phyloP scores from a whole-genome alignment of 2,113 vertebrate species.

The Callipepla californica region DNA sequence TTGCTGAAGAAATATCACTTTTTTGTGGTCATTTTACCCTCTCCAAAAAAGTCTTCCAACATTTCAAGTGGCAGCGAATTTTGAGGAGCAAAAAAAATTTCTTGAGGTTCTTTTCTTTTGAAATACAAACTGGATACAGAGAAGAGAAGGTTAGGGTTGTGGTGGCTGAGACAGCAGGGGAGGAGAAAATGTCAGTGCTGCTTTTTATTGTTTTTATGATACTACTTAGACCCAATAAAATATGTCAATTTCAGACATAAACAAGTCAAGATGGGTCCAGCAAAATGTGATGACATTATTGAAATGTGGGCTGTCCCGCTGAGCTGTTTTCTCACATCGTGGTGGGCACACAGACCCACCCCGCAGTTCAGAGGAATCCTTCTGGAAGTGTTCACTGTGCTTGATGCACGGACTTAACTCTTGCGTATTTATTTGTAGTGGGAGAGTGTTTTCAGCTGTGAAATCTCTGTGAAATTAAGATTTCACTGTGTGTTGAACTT shows the following conservation, averaged over 20 bases:
- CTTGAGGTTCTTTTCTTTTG: slow-evolving; percentile 15
- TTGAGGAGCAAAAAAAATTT: neutral
- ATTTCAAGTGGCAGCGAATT: slow-evolving; percentile 20
- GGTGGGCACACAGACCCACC: neutral
- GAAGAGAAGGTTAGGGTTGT: slow-evolving; percentile 56
- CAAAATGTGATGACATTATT: slow-evolving; percentile 7
- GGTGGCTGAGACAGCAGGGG: slow-evolving; percentile 30
- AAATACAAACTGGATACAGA: slow-evolving; percentile 10
- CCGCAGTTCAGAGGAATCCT: neutral
- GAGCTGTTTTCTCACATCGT: neutral
- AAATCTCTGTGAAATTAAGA: slow-evolving; percentile 55
- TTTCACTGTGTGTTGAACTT: slow-evolving; percentile 36
- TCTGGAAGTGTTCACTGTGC: neutral
- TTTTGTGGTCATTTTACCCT: neutral
- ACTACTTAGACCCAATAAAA: slow-evolving; percentile 65
- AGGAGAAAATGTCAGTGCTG: slow-evolving; percentile 56
- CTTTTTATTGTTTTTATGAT: slow-evolving; percentile 63
- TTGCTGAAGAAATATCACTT: neutral
- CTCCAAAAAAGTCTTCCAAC: neutral
- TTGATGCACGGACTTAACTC: accelerated
- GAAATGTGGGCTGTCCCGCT: neutral
- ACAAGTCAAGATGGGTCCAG: slow-evolving; percentile 22
- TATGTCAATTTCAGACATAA: slow-evolving; percentile 48
- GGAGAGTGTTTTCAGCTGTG: slow-evolving; percentile 37
- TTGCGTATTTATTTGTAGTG: neutral